phyloP scores from a whole-genome alignment of 1,140 invertebrate genomes.

The Wiebesia pumilae region DNA sequence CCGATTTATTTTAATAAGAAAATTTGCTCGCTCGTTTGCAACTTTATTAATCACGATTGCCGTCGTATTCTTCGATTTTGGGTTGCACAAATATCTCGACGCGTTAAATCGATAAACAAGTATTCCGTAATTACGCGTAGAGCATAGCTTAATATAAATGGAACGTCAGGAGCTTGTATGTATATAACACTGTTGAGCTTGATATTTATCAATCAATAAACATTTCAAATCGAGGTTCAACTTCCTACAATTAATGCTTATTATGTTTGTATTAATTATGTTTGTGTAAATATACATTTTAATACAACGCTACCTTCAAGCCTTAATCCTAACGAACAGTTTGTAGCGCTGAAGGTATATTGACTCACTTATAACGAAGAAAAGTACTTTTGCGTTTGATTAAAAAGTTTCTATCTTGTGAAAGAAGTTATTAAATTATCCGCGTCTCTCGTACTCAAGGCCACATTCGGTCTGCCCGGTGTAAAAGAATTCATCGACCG shows the following conservation, averaged over 20 bases:
- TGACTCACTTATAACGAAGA: neutral
- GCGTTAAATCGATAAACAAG: neutral
- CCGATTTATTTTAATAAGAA: neutral
- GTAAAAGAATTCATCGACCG: neutral
- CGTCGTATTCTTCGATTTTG: neutral
- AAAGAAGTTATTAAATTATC: too few relatives aligned
- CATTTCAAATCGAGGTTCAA: neutral
- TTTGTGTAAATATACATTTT: neutral
- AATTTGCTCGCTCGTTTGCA: too few relatives aligned
- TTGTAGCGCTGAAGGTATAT: neutral
- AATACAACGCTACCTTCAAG: too few relatives aligned
- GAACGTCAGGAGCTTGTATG: neutral
- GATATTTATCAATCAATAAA: neutral
- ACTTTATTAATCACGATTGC: neutral
- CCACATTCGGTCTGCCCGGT: too few relatives aligned
- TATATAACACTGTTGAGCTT: neutral
- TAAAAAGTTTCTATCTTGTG: too few relatives aligned
- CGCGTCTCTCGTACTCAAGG: too few relatives aligned
- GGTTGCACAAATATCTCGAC: neutral
- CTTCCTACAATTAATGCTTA: neutral
- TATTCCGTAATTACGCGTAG: neutral
- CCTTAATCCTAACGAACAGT: too few relatives aligned
- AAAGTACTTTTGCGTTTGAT: too few relatives aligned
- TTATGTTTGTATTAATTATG: neutral
- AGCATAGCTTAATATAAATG: neutral